Percentiles rank a stretch among this genome's conserved stretches.
These are phyloP conservation scores for Smittia sp. DNA, from an alignment of 2,888 invertebrate species.

Conservation along the genomic window DNA sequence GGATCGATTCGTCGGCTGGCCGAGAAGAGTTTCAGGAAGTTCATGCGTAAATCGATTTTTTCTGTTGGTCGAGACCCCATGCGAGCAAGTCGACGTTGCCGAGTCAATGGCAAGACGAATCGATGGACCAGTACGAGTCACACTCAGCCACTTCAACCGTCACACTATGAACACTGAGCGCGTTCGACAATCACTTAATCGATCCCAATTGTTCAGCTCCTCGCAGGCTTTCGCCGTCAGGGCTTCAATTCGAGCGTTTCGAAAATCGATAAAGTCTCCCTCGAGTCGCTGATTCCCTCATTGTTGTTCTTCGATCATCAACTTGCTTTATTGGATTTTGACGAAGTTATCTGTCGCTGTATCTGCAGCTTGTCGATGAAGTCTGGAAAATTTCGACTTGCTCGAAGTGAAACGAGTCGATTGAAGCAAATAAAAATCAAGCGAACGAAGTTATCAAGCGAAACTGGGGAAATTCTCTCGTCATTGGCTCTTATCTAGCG, in stretches of 20 bases:
- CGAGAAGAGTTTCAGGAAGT: constrained; percentile 5
- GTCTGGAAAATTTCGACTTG: no score
- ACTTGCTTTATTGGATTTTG: constrained; percentile 77
- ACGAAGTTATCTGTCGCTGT: constrained; percentile 66
- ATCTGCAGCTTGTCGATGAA: no score
- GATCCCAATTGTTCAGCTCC: constrained; percentile 46
- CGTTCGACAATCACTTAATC: constrained; percentile 6
- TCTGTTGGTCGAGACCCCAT: neutral
- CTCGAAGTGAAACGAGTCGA: constrained; percentile 43
- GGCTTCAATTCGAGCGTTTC: constrained; percentile 79
- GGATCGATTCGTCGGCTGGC: neutral
- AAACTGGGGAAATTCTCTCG: no score
- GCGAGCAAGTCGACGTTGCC: neutral
- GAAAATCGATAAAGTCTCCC: constrained; percentile 71
- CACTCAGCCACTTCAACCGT: neutral
- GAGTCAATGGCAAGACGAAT: neutral
- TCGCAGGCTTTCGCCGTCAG: constrained; percentile 58
- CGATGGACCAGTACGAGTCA: constrained; percentile 12
- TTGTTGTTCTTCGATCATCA: constrained; percentile 70
- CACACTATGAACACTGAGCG: constrained; percentile 44
- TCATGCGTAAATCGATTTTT: constrained; percentile 20
- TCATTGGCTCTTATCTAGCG: no score
- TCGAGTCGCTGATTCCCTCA: constrained; percentile 76
- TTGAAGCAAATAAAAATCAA: no score
- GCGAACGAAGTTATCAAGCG: constrained; percentile 55